phyloP scores from a whole-genome alignment of 2,888 invertebrate genomes.

The Brenthis hecate region DNA sequence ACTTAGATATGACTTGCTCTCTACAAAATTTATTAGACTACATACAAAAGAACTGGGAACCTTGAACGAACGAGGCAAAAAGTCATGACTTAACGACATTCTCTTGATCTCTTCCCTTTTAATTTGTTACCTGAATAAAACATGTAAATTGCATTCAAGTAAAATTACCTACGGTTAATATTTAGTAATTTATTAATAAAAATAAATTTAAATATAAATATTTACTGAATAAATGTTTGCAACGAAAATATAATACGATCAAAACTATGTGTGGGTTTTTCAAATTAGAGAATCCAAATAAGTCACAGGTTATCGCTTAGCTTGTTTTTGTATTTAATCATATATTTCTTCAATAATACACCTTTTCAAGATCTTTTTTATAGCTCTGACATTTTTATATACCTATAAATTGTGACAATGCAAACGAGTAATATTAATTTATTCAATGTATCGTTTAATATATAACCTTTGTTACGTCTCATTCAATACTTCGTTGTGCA shows the following conservation, averaged over 20 bases:
- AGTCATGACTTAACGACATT: constrained; percentile 58
- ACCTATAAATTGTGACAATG: constrained; percentile 15
- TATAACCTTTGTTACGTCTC: constrained; percentile 35
- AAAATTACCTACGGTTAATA: no score
- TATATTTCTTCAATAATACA: no score
- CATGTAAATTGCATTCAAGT: no score
- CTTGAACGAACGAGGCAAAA: constrained; percentile 59
- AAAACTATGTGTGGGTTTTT: no score
- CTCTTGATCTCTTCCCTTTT: constrained; percentile 46
- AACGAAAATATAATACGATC: no score
- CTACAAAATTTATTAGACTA: constrained; percentile 44
- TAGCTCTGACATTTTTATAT: neutral
- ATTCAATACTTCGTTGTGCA: constrained; percentile 54
- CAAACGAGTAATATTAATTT: constrained; percentile 36
- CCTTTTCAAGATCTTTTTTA: no score
- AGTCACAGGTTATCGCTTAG: no score
- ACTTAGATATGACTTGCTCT: constrained; percentile 45
- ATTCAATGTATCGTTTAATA: constrained; percentile 32
- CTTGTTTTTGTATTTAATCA: no score
- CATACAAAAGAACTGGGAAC: constrained; percentile 46
- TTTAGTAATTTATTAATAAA: no score
- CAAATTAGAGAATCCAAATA: no score
- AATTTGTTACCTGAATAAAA: neutral
- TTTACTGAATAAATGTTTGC: no score
- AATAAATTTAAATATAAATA: no score